Percentiles rank a stretch among this genome's conserved stretches.
phyloP scores from a whole-genome alignment of 1,140 invertebrate genomes.

The Neuroterus valhalla region DNA sequence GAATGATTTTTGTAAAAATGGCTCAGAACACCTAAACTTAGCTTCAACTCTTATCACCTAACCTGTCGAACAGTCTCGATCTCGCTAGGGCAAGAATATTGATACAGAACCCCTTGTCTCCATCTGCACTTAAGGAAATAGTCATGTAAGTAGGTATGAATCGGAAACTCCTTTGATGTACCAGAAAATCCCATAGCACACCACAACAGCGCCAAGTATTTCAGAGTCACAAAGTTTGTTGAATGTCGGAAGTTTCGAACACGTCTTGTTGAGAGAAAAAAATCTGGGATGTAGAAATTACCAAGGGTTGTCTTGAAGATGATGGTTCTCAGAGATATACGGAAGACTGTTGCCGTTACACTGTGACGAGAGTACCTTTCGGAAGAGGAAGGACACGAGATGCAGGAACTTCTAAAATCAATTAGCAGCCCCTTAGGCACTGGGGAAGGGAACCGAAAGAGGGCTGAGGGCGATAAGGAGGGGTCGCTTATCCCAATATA shows the following conservation, averaged over 20 bases:
- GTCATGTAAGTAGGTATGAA: too few relatives aligned
- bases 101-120: too few relatives aligned
- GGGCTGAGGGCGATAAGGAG: slow-evolving; percentile 38
- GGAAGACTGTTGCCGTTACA: slow-evolving; percentile 10
- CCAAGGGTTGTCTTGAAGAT: slow-evolving; percentile 29
- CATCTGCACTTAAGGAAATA: too few relatives aligned
- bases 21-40: too few relatives aligned
- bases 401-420: slow-evolving; percentile 58
- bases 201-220: too few relatives aligned
- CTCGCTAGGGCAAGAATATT: too few relatives aligned
- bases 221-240: slow-evolving; percentile 8
- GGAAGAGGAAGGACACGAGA: slow-evolving; percentile 26
- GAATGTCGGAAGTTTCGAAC: slow-evolving; percentile 21
- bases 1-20: too few relatives aligned
- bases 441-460: slow-evolving; percentile 23
- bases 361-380: slow-evolving; percentile 6
- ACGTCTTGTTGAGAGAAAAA: not conserved
- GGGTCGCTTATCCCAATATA: slow-evolving; percentile 47
- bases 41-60: too few relatives aligned
- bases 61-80: too few relatives aligned
- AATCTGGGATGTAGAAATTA: slow-evolving; percentile 7
- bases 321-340: slow-evolving; percentile 29
- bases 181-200: not conserved
- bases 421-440: slow-evolving; percentile 54
- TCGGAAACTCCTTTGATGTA: too few relatives aligned